Conservation (phyloP, 2,113 vertebrate genomes). For the Dicentrarchus labrax region DNA sequence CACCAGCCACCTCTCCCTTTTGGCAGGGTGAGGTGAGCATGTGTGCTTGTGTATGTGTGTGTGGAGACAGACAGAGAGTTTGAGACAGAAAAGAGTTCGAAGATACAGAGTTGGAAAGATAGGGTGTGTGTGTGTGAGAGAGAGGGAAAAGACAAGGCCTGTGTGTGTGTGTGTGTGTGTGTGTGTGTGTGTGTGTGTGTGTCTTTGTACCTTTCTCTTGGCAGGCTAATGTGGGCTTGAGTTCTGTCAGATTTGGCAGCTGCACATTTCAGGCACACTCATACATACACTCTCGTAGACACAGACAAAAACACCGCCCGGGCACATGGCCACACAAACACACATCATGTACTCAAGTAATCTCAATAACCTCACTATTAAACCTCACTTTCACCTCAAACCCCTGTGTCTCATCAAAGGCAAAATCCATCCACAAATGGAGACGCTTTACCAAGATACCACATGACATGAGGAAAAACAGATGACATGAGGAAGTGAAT, state of each 20-base stretch:
- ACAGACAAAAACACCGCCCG: conserved; percentile 14
- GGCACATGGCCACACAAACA: conserved; percentile 35
- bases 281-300: conserved; percentile 1
- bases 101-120: conserved; percentile 72
- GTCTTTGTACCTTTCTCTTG: conserved; percentile 77
- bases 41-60: conserved; percentile 73
- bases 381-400: conserved; percentile 32
- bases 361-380: conserved; percentile 49
- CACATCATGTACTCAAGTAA: conserved; percentile 36
- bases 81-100: conserved; percentile 77
- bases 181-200: conserved; percentile 45
- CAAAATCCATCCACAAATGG: conserved; percentile 15
- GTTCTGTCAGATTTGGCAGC: conserved; percentile 81
- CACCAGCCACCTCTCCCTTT: conserved; percentile 83
- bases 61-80: conserved; percentile 60
- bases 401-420: neutral
- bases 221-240: conserved; percentile 79
- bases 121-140: conserved; percentile 25
- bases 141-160: conserved; percentile 47
- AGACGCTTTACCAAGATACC: conserved; percentile 39
- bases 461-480: conserved; percentile 37
- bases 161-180: conserved; percentile 31
- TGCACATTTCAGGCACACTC: conserved; percentile 63
- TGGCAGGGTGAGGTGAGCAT: conserved; percentile 80
- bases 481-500: conserved; percentile 27